These are phyloP conservation scores for Thysanoteuthis rhombus DNA, from an alignment of 2,888 invertebrate genomes.

Conservation along the genomic window DNA sequence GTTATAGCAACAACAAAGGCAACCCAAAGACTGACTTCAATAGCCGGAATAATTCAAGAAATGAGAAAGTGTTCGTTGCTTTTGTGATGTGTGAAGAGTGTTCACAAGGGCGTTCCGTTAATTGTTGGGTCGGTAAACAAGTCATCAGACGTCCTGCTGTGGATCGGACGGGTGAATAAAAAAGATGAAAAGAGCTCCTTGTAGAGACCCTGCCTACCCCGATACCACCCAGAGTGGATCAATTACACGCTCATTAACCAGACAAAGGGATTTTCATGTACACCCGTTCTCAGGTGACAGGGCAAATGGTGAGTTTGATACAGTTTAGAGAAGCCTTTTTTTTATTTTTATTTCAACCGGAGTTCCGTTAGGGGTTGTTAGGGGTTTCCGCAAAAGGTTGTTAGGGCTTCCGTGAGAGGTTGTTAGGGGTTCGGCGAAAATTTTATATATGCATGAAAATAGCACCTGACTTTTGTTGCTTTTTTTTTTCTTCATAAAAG, in stretches of 20 bases:
- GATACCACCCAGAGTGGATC: neutral
- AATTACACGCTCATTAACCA: neutral
- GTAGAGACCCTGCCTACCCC: neutral
- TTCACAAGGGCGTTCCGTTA: neutral
- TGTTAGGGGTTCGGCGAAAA: too few species aligned
- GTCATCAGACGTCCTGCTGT: neutral
- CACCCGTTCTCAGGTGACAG: neutral
- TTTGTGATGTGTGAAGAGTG: neutral
- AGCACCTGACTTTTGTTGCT: too few species aligned
- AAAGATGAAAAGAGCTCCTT: neutral
- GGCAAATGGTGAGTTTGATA: too few species aligned
- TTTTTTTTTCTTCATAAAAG: too few species aligned
- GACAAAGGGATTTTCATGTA: neutral
- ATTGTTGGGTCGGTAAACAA: neutral
- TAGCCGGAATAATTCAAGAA: too few species aligned
- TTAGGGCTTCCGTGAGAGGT: too few species aligned
- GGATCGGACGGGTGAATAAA: neutral
- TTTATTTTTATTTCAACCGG: too few species aligned
- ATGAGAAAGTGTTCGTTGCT: neutral
- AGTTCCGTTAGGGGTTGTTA: too few species aligned
- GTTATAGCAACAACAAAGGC: too few species aligned
- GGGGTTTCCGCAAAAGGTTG: too few species aligned
- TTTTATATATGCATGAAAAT: too few species aligned
- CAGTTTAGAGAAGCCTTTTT: too few species aligned
- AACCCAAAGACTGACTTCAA: neutral